phyloP scores from a whole-genome alignment of 2,113 vertebrate species.

The Geothlypis trichas region DNA sequence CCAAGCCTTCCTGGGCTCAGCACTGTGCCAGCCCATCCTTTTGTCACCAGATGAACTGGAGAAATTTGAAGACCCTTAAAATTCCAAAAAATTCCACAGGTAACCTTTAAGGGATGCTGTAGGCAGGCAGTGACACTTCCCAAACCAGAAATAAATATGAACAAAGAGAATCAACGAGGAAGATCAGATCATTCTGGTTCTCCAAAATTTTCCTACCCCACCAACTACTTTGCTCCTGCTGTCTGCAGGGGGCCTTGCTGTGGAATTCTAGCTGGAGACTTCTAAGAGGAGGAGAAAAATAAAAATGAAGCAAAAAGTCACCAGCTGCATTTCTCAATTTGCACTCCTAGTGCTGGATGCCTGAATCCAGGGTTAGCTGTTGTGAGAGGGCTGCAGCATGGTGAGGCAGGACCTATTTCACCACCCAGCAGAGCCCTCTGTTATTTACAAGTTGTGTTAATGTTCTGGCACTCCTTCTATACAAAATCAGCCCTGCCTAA shows the following conservation, averaged over 20 bases:
- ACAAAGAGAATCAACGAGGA: background rate
- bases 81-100: background rate
- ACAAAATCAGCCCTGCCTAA: background rate
- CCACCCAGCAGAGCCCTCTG: constrained; percentile 1
- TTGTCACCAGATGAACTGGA: background rate
- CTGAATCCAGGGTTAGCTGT: background rate
- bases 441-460: background rate
- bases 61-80: background rate
- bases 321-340: background rate
- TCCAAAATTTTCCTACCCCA: background rate
- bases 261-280: background rate
- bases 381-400: background rate
- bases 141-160: background rate
- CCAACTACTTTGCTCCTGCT: background rate
- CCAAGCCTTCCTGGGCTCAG: background rate
- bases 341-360: background rate
- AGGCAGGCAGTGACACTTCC: background rate
- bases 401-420: background rate
- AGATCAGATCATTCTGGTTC: background rate
- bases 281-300: background rate
- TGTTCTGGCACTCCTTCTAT: background rate
- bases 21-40: background rate
- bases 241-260: background rate
- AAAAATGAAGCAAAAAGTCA: constrained; percentile 6
- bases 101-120: background rate